Base-by-base conservation (phyloP, 2,797 vertebrate species). In the Sphenodon punctatus region DNA sequence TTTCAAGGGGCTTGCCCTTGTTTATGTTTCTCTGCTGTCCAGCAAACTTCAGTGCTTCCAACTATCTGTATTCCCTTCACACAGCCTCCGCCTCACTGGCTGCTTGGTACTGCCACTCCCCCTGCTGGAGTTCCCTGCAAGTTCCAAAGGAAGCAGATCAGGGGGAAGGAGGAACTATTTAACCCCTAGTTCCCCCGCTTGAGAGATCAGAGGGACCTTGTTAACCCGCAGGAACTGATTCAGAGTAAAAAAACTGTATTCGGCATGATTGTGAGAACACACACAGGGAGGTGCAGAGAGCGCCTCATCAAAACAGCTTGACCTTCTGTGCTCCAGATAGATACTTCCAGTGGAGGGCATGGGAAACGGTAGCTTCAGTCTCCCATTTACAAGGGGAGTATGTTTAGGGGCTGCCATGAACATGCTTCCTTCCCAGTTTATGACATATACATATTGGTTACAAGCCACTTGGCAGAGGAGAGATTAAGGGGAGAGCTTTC, bases 141-240 rank as follows among this genome's bases (percentile, higher is more conserved):
- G n/a, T n/a, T n/a, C n/a, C n/a, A n/a, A n/a, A n/a, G n/a, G n/a
- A n/a, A n/a, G n/a, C n/a, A n/a, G n/a, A n/a, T n/a, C n/a, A n/a
- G n/a, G n/a, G n/a, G n/a, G n/a, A n/a, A n/a, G n/a, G n/a, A n/a
- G n/a, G n/a, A n/a, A n/a, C n/a, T n/a, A n/a, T n/a, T n/a, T n/a
- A n/a, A n/a, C n/a, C n/a, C n/a, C n/a, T n/a, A n/a, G n/a, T n/a
- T n/a, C n/a, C n/a, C n/a, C n/a, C n/a, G n/a, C n/a, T n/a, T n/a
- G n/a, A n/a, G n/a, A n/a, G n/a, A n/a, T n/a, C n/a, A n/a, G n/a
- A n/a, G n/a, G n/a, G n/a, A n/a, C n/a, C n/a, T n/a, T 68, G 82
- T 82, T 78, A 75, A 60, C 67, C 82, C 75, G 27, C 56, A 84
- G 84, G 13, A 80, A 27, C 49, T 75, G 85, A 74, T 34, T 36